Conservation (phyloP, 1,140 invertebrate species). For the Penaeus vannamei region DNA sequence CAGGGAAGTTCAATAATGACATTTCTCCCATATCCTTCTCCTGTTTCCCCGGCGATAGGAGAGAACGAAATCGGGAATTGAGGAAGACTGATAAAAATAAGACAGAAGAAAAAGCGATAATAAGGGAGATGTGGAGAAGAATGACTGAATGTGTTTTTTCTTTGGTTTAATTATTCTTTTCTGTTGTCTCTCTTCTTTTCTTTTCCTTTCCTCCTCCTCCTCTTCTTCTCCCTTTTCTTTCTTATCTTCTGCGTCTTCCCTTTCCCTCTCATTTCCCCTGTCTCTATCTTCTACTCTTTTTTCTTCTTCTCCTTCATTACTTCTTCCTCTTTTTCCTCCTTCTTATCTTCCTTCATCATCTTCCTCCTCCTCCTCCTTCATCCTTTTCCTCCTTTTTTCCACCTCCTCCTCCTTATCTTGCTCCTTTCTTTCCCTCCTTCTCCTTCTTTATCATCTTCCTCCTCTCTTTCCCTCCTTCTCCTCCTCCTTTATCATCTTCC, state of each 20-base stretch:
- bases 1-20: no score
- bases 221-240: background rate
- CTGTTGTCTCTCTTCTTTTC: no score
- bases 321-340: background rate
- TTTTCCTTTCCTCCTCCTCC: background rate
- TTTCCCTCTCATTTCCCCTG: background rate
- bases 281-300: background rate
- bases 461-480: no score
- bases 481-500: no score
- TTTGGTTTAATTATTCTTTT: no score
- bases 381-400: background rate
- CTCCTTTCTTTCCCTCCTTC: slow-evolving; percentile 14
- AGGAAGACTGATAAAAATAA: no score
- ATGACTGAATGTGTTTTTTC: no score
- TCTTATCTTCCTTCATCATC: background rate
- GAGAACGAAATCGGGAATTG: no score
- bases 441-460: background rate
- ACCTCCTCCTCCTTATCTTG: background rate
- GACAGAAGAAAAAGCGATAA: no score
- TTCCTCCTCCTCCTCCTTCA: background rate
- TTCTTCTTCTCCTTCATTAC: background rate
- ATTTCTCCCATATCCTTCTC: no score
- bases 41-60: no score
- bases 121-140: no score
- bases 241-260: background rate